These are phyloP conservation scores for Synergus japonicus DNA, from an alignment of 2,888 invertebrate genomes.

Conservation along the genomic window DNA sequence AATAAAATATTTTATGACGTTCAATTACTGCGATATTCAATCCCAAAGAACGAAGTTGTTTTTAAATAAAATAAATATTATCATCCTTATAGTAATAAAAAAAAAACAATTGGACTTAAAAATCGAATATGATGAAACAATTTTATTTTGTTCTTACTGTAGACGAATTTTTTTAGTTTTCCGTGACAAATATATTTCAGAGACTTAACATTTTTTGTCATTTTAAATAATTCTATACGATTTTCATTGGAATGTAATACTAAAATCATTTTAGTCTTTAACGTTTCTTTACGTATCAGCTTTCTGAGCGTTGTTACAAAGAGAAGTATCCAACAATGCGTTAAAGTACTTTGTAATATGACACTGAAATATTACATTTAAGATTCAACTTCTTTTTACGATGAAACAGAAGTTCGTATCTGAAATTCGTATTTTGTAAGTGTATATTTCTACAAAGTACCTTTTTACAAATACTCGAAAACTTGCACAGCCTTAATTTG, in stretches of 20 bases:
- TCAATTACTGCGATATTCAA: slow-evolving; percentile 10
- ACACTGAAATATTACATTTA: slow-evolving; percentile 16
- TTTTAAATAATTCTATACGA: not conserved
- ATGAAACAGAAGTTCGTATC: not conserved
- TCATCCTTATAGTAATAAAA: too few species aligned
- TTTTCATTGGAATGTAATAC: slow-evolving; percentile 29
- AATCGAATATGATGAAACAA: not conserved
- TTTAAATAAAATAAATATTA: not conserved
- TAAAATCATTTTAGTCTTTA: not conserved
- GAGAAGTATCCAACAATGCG: slow-evolving; percentile 31
- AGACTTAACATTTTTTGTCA: not conserved
- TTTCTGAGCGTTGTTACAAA: slow-evolving; percentile 1
- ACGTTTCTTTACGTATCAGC: not conserved
- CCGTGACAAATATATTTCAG: not conserved
- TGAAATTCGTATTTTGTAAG: slow-evolving; percentile 10
- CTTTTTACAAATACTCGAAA: slow-evolving; percentile 22
- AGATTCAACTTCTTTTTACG: not conserved
- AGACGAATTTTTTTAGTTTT: not conserved
- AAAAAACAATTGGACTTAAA: not conserved
- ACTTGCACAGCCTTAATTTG: slow-evolving; percentile 34
- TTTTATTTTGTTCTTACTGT: not conserved
- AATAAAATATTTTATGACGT: slow-evolving; percentile 41
- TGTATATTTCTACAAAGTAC: slow-evolving; percentile 23
- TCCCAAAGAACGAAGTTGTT: not conserved
- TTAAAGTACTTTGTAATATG: slow-evolving; percentile 24